Base-by-base conservation (phyloP, 1,140 invertebrate species). In the Habropoda laboriosa region DNA sequence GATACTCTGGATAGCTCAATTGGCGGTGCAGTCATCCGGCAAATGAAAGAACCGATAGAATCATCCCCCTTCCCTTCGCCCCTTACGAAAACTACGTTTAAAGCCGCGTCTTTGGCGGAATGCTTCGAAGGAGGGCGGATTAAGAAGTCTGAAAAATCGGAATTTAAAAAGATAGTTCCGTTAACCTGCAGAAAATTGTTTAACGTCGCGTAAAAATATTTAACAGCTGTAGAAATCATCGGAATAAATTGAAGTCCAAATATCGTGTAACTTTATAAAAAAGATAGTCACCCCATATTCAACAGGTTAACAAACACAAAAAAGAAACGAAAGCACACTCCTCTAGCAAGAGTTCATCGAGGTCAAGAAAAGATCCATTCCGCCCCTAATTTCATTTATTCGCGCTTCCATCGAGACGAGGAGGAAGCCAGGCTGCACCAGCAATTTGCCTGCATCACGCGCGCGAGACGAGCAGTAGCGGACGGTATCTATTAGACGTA, bases 401-500 rank as follows among this genome's bases (percentile, higher is more conserved):
- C 47, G 4, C 24, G 55, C 30, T 49, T 61, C 7, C 55, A 21
- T 24, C 30, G 12, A 53, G 38, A 38, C 18, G 58, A 64, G 13
- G 27, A 49, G 16, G 13, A 49, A 57, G 49, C 64, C 6, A 79
- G 74, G 74, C 72, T 82, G 51, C 75, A 82, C 74, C 68, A 71
- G 81, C 79, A 86, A 89, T 89, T 87, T 87, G 75, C 79, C 49
- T 55, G 80, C 61, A 66, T 78, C 80, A 64, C 58, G 72, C 61
- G 71, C 78, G 71, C 80, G 84, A 85, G 66, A 67, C 79, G 80
- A 84, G 80, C 86, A 57, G 88, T 89, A 88, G 86, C 87, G 86
- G 79, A 85, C 86, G 85, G 80, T 87, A 89, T 88, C 87, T 88
- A 88, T 89, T 90, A 89, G 88, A 86, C 86, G 88, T 87, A 83